Evolutionary conservation across 2,113 vertebrate species (phyloP).

Genomic region (Ivindomyrus marchei): DNA sequence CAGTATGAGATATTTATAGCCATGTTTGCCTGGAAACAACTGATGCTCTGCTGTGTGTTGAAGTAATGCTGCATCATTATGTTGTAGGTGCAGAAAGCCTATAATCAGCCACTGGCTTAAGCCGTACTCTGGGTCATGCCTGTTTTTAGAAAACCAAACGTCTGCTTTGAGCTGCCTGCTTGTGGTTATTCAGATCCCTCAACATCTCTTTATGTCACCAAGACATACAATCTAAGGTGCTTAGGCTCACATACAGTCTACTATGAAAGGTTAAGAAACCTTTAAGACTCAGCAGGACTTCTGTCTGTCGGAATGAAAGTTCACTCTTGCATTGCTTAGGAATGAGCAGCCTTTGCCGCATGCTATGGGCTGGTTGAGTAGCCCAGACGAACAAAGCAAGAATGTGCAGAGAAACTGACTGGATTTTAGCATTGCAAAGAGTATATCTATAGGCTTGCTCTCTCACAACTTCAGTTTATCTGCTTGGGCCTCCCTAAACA

Average conservation of each 20-base stretch:
- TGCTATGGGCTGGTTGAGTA: not conserved
- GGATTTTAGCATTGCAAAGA: not conserved
- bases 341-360: not conserved
- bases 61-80: not conserved
- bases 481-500: not conserved
- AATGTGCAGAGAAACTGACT: not conserved
- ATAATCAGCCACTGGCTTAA: not conserved
- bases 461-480: not conserved
- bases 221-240: not conserved
- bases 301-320: not conserved
- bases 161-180: not conserved
- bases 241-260: not conserved
- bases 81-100: not conserved
- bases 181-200: not conserved
- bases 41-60: not conserved
- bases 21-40: not conserved
- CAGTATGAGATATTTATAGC: not conserved
- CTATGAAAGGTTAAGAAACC: not conserved
- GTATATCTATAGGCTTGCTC: not conserved
- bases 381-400: not conserved
- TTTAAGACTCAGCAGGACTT: not conserved
- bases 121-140: not conserved
- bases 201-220: not conserved
- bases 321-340: not conserved
- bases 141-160: slow-evolving; percentile 7